These are phyloP conservation scores for Pachymerium ferrugineum DNA, from an alignment of 2,888 invertebrate species.

Conservation along the genomic window DNA sequence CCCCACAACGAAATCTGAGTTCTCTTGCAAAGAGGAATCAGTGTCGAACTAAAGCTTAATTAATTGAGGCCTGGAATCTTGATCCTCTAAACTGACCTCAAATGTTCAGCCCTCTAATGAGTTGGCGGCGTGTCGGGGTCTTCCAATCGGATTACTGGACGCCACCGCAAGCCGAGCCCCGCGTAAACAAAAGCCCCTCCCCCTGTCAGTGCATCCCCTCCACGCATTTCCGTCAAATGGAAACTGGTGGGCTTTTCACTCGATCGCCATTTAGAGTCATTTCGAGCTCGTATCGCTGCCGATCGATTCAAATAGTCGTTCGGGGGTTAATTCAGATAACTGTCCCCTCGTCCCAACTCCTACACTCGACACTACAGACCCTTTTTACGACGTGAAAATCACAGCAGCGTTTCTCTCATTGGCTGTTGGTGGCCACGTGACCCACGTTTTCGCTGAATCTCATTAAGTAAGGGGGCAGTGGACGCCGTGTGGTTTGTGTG, in stretches of 20 bases:
- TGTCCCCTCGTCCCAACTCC: background rate
- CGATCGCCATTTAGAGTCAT: slow-evolving; percentile 1
- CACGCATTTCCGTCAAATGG: slow-evolving; percentile 2
- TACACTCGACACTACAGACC: background rate
- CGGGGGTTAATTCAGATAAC: slow-evolving; percentile 22
- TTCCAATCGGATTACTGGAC: slow-evolving; percentile 31
- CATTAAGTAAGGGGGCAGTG: slow-evolving; percentile 33
- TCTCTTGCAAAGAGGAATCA: background rate
- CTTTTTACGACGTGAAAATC: slow-evolving; percentile 32
- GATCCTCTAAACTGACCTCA: slow-evolving; percentile 24
- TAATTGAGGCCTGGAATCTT: slow-evolving; percentile 22
- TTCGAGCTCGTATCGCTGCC: slow-evolving; percentile 10
- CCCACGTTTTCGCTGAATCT: slow-evolving; percentile 34
- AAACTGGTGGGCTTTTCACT: background rate
- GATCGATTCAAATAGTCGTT: slow-evolving; percentile 27
- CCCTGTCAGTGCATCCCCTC: slow-evolving; percentile 12
- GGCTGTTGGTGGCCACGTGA: slow-evolving; percentile 31
- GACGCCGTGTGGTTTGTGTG: slow-evolving; percentile 14
- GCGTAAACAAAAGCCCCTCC: slow-evolving; percentile 30
- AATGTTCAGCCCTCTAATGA: slow-evolving; percentile 18
- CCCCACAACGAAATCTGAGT: slow-evolving; percentile 8
- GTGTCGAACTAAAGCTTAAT: slow-evolving; percentile 6
- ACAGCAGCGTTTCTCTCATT: slow-evolving; percentile 18
- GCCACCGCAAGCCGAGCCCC: slow-evolving; percentile 18
- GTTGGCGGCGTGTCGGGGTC: slow-evolving; percentile 28